phyloP scores from a whole-genome alignment of 2,888 invertebrate species.

The Drosophila macrospina region DNA sequence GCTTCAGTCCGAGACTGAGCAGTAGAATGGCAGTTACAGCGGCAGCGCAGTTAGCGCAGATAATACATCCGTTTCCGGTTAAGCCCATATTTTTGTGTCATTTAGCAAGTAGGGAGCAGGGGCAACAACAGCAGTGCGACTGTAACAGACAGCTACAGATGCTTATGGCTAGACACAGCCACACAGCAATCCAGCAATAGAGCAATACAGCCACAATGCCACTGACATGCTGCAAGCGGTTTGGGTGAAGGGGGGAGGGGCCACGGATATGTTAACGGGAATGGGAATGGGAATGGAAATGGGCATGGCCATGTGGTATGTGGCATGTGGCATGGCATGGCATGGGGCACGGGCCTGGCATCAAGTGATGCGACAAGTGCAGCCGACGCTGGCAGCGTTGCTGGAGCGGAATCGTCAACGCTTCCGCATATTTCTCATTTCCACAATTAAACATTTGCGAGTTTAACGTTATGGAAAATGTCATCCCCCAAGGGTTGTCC shows the following conservation, averaged over 20 bases:
- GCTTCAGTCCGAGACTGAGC: constrained; percentile 44
- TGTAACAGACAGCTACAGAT: constrained; percentile 76
- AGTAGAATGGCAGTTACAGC: constrained; percentile 23
- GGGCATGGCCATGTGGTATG: constrained; percentile 4
- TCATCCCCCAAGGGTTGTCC: constrained; percentile 46
- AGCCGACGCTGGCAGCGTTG: constrained; percentile 67
- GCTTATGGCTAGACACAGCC: constrained; percentile 71
- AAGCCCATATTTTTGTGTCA: constrained; percentile 85
- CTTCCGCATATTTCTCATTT: constrained; percentile 82
- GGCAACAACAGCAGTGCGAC: constrained; percentile 36
- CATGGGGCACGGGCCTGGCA: constrained; percentile 60
- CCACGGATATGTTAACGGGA: constrained; percentile 26
- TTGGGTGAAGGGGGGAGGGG: neutral
- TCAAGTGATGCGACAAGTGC: constrained; percentile 82
- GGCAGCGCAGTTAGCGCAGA: constrained; percentile 85
- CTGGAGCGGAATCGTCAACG: constrained; percentile 81
- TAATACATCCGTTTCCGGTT: constrained; percentile 86
- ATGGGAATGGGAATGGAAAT: constrained; percentile 13
- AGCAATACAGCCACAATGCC: constrained; percentile 64
- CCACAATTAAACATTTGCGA: constrained; percentile 80
- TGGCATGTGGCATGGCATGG: constrained; percentile 1
- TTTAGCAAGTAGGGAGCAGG: constrained; percentile 57
- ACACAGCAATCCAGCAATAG: too few species aligned
- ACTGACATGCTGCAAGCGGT: constrained; percentile 54
- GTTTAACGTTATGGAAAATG: constrained; percentile 66